Percentiles rank a stretch among this genome's conserved stretches.
These are phyloP conservation scores for Xylota segnis DNA, from an alignment of 2,888 invertebrate genomes.

Conservation along the genomic window DNA sequence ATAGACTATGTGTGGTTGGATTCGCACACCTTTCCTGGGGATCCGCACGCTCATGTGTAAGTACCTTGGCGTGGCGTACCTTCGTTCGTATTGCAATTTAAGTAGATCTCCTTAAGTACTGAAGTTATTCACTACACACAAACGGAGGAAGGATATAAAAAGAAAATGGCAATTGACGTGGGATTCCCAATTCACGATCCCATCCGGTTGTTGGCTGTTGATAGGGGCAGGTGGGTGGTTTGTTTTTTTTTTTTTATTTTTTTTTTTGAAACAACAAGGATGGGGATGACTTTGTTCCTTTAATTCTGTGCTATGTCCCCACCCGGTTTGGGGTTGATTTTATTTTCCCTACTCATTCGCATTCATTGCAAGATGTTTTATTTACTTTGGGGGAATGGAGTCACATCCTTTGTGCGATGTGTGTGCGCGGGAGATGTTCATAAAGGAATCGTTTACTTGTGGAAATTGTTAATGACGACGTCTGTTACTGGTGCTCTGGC, in stretches of 20 bases:
- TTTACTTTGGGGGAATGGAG: slow-evolving; percentile 56
- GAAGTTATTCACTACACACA: slow-evolving; percentile 15
- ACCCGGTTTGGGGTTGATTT: slow-evolving; percentile 2
- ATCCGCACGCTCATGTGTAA: slow-evolving; percentile 14
- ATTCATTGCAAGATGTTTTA: slow-evolving; percentile 68
- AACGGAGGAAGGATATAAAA: neutral
- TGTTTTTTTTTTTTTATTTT: too few relatives aligned
- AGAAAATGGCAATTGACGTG: slow-evolving; percentile 27
- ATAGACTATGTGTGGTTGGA: slow-evolving; percentile 48
- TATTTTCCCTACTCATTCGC: slow-evolving; percentile 36
- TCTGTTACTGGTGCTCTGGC: slow-evolving; percentile 42
- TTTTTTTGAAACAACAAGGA: neutral
- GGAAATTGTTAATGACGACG: slow-evolving; percentile 64
- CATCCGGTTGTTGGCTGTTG: slow-evolving; percentile 18
- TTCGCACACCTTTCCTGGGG: slow-evolving; percentile 20
- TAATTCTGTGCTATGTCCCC: neutral
- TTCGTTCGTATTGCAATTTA: slow-evolving; percentile 53
- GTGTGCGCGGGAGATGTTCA: slow-evolving; percentile 17
- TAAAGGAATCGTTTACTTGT: slow-evolving; percentile 65
- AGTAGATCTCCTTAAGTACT: slow-evolving; percentile 54
- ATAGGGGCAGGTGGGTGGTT: slow-evolving; percentile 21
- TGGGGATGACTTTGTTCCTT: slow-evolving; percentile 24
- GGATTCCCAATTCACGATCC: slow-evolving; percentile 31
- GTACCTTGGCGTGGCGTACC: slow-evolving; percentile 12
- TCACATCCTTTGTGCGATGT: slow-evolving; percentile 35